Evolutionary conservation across 1,140 invertebrate species (phyloP).

Genomic region (Gryon sp.): DNA sequence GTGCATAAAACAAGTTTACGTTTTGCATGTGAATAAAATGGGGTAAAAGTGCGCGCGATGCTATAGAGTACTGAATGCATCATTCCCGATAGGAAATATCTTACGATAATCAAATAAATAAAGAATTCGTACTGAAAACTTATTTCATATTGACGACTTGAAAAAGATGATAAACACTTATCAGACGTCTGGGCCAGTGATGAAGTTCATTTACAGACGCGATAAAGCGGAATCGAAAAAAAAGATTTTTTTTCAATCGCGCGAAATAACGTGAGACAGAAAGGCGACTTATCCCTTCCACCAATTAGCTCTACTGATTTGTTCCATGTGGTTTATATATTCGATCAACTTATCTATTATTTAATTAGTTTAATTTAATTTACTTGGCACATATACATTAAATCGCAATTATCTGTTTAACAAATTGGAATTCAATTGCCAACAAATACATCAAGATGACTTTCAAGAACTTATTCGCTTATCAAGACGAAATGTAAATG

Average conservation of each 20-base stretch:
- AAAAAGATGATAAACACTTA: not conserved
- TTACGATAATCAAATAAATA: too few relatives aligned
- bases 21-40: not conserved
- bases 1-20: conserved; percentile 19
- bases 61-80: conserved; percentile 1
- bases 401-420: conserved; percentile 18
- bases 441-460: conserved; percentile 49
- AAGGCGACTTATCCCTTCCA: conserved; percentile 6
- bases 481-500: conserved; percentile 52
- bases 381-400: not conserved
- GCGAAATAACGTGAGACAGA: conserved; percentile 18
- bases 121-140: too few relatives aligned
- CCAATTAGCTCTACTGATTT: too few relatives aligned
- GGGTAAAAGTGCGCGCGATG: not conserved
- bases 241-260: conserved; percentile 5
- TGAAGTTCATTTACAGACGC: not conserved
- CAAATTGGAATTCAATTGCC: conserved; percentile 29
- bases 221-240: conserved; percentile 2
- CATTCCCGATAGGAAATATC: too few relatives aligned
- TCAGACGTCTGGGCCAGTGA: not conserved
- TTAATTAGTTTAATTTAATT: conserved; percentile 20
- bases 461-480: conserved; percentile 34
- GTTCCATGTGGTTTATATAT: not conserved
- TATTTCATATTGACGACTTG: too few relatives aligned
- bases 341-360: conserved; percentile 31